Base-by-base conservation (phyloP, 2,113 vertebrate genomes). In the Dissostichus mawsoni region DNA sequence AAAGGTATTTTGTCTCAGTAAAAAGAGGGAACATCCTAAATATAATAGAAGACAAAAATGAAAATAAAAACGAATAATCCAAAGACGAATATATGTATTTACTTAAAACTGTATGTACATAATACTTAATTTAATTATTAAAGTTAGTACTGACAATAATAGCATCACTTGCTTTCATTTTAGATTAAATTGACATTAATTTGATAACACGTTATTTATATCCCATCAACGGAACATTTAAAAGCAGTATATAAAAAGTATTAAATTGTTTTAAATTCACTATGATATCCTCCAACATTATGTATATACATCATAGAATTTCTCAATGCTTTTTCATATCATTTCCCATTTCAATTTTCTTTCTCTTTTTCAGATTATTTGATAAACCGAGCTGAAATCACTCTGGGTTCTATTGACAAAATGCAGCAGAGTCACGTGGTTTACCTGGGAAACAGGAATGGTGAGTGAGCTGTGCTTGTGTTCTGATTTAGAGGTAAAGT, bases 361-460 rank as follows among this genome's bases (percentile, higher is more conserved):
- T 63, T 45, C 8, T 66, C 29, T 56, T 55, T 76, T 69, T 50
- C 91, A 99, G 98, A 99, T 86, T 98, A 97, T 88, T 94, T 99
- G 84, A 95, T 98, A 52, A 96, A 96, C 83, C 94, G 95, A 63
- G 93, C 96, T 0, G 93, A 94, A 75, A 94, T 95, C 6, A 95
- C 96, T 10, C 89, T 95, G 1, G 87, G 90, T 16, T 96, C 97
- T 0, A 82, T 96, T 0, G 95, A 96, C 81, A 96, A 94, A 82
- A 94, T 99, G 84, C 95, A 92, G 87, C 93, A 93, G 81, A 95
- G 93, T 86, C 4, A 95, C 82, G 0, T 80, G 67, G 25, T 81
- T 56, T 98, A 96, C 74, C 69, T 97, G 82, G 90, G 83, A 0
- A 92, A 95, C 85, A 85, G 69, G 0, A 57, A 93, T 65, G 97